Conservation (phyloP, 2,888 invertebrate genomes). For the Nemapogon koenigi region DNA sequence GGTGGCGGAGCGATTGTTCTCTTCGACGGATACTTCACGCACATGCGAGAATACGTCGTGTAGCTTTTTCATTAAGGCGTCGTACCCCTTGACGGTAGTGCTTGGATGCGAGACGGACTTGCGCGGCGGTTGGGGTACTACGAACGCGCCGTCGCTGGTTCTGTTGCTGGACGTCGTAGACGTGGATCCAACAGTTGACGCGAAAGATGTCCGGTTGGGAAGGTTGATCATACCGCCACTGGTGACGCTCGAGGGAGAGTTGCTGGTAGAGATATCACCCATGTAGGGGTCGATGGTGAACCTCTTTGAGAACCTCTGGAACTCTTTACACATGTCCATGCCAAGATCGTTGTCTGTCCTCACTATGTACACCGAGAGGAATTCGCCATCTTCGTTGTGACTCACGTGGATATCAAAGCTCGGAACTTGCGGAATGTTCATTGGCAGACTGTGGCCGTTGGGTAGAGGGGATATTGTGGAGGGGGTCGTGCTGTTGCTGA, state of each 20-base stretch:
- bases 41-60: slow-evolving; percentile 51
- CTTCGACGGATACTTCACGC: slow-evolving; percentile 35
- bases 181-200: slow-evolving; percentile 46
- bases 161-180: slow-evolving; percentile 42
- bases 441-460: slow-evolving; percentile 49
- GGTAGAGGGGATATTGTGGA: slow-evolving; percentile 56
- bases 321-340: slow-evolving; percentile 54
- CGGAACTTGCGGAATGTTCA: slow-evolving; percentile 44
- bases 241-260: slow-evolving; percentile 55
- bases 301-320: slow-evolving; percentile 52
- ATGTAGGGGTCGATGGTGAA: slow-evolving; percentile 54
- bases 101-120: slow-evolving; percentile 42
- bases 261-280: slow-evolving; percentile 46
- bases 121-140: slow-evolving; percentile 54
- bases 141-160: slow-evolving; percentile 55
- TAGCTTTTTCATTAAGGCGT: slow-evolving; percentile 44
- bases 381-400: slow-evolving; percentile 53
- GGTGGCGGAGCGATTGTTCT: slow-evolving; percentile 30
- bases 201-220: slow-evolving; percentile 48
- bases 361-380: slow-evolving; percentile 48
- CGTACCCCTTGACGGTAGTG: slow-evolving; percentile 49
- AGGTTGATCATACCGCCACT: slow-evolving; percentile 49
- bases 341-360: slow-evolving; percentile 53
- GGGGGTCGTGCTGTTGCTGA: slow-evolving; percentile 48
- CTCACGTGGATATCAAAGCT: slow-evolving; percentile 50